Conservation (phyloP, 2,888 invertebrate species). For the Formica aserva region DNA sequence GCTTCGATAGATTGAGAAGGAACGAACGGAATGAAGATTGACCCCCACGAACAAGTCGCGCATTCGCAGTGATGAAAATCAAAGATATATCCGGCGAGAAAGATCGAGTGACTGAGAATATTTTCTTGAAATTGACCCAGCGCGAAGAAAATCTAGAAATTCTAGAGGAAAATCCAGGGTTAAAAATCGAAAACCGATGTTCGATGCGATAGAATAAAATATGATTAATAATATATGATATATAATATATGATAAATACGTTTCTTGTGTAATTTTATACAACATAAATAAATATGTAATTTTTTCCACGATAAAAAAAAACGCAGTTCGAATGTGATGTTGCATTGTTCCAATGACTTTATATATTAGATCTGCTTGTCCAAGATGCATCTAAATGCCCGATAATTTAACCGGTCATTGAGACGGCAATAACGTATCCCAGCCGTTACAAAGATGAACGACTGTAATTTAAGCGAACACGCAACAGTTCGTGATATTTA, state of each 20-base stretch:
- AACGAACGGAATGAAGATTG: slow-evolving; percentile 41
- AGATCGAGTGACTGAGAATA: slow-evolving; percentile 3
- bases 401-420: slow-evolving; percentile 47
- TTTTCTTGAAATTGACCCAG: slow-evolving; percentile 52
- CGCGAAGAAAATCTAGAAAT: slow-evolving; percentile 36
- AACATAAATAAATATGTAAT: neutral
- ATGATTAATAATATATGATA: neutral
- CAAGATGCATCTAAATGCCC: slow-evolving; percentile 39
- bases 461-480: slow-evolving; percentile 80
- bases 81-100: slow-evolving; percentile 45
- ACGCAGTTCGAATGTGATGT: neutral
- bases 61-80: slow-evolving; percentile 52
- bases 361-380: neutral
- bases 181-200: neutral
- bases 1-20: slow-evolving; percentile 44
- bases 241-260: neutral
- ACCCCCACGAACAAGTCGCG: slow-evolving; percentile 31
- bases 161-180: slow-evolving; percentile 28
- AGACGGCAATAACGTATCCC: slow-evolving; percentile 44
- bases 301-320: neutral
- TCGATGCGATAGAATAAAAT: neutral
- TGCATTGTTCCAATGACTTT: slow-evolving; percentile 17
- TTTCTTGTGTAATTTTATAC: neutral
- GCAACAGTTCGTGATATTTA: slow-evolving; percentile 72
- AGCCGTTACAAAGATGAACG: slow-evolving; percentile 67